phyloP scores from a whole-genome alignment of 1,140 invertebrate genomes.

The Brevipalpus yothersi region DNA sequence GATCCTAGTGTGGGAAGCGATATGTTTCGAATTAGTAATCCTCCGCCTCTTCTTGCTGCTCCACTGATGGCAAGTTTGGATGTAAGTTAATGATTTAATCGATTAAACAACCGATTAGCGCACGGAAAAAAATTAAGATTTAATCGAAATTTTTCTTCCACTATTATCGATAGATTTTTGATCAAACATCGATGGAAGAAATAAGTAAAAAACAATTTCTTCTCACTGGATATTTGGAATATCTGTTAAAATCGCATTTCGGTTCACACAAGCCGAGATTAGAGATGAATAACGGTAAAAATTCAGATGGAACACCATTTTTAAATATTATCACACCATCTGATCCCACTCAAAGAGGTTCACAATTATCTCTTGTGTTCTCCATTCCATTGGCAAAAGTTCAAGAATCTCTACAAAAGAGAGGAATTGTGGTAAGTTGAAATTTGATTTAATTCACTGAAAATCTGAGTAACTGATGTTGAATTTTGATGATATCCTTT shows the following conservation, averaged over 20 bases:
- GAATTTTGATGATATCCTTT: background rate
- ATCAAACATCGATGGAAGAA: conserved; percentile 23
- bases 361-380: conserved; percentile 27
- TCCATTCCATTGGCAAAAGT: conserved; percentile 20
- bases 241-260: conserved; percentile 18
- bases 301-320: background rate
- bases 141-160: no score
- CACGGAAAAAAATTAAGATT: background rate
- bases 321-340: conserved; percentile 28
- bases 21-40: conserved; percentile 29
- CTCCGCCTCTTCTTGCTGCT: conserved; percentile 26
- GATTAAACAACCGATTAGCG: background rate
- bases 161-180: conserved; percentile 22
- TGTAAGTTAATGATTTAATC: conserved; percentile 2
- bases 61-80: conserved; percentile 22
- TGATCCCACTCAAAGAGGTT: conserved; percentile 26
- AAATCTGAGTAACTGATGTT: background rate
- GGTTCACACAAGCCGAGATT: conserved; percentile 1
- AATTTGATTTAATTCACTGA: background rate
- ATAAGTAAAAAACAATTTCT: conserved; percentile 25
- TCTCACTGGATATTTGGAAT: conserved; percentile 31
- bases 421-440: conserved; percentile 28
- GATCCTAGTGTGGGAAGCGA: conserved; percentile 23
- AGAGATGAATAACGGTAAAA: conserved; percentile 1
- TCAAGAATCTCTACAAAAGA: conserved; percentile 23